Conservation (phyloP, 2,888 invertebrate genomes). For the Pomacea canaliculata region DNA sequence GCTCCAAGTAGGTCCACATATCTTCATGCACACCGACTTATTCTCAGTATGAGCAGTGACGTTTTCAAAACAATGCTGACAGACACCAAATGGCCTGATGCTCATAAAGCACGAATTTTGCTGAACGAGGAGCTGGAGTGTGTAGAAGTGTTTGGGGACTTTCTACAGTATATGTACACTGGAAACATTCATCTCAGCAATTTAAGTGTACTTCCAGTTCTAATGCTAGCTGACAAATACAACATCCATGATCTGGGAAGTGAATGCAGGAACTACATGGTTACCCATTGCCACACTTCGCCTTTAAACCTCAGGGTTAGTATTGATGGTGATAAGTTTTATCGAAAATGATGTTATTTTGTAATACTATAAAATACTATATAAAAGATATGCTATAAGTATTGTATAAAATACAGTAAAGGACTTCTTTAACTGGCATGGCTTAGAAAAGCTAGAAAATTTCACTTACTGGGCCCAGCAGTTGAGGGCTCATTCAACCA, state of each 20-base stretch:
- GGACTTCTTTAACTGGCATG: too few relatives aligned
- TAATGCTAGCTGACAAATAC: conserved; percentile 93
- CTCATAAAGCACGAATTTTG: conserved; percentile 85
- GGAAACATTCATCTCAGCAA: conserved; percentile 89
- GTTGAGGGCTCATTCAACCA: too few relatives aligned
- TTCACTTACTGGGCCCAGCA: too few relatives aligned
- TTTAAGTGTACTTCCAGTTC: conserved; percentile 85
- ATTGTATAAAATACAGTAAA: too few relatives aligned
- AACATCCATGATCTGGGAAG: conserved; percentile 82
- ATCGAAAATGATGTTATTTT: too few relatives aligned
- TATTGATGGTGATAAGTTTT: too few relatives aligned
- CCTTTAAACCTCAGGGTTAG: conserved; percentile 68
- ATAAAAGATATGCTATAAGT: too few relatives aligned
- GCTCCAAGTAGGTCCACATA: conserved; percentile 84
- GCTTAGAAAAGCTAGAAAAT: too few relatives aligned
- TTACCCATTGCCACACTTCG: conserved; percentile 85
- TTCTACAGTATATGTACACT: conserved; percentile 86
- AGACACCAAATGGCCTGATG: conserved; percentile 93
- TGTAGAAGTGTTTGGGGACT: conserved; percentile 85
- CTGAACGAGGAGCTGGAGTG: conserved; percentile 89
- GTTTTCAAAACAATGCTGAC: conserved; percentile 96
- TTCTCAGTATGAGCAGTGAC: conserved; percentile 93
- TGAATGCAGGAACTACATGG: conserved; percentile 19
- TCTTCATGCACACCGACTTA: conserved; percentile 89
- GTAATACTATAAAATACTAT: too few relatives aligned